Evolutionary conservation across 2,113 vertebrate species (phyloP).

Genomic region (Salvator merianae): DNA sequence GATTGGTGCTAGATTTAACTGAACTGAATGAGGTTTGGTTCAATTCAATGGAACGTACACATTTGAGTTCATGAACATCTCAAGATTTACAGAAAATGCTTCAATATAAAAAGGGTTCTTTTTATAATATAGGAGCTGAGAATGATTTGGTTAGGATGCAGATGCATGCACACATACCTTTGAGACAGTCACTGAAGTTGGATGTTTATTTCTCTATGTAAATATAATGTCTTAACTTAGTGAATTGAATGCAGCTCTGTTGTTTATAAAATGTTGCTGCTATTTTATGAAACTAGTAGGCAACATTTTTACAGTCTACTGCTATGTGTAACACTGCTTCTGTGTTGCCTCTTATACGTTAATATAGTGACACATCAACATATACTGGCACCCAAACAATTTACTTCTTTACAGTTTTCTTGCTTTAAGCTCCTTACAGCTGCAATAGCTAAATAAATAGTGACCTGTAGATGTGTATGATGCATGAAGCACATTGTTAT

Average conservation of each 20-base stretch:
- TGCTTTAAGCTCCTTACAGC: conserved; percentile 22
- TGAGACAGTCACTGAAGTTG: background rate
- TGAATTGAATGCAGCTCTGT: background rate
- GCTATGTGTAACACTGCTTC: conserved; percentile 3
- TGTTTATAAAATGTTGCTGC: conserved; percentile 40
- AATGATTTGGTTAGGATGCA: background rate
- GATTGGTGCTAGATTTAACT: no score
- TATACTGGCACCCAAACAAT: conserved; percentile 26
- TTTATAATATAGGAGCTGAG: no score
- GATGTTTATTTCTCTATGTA: background rate
- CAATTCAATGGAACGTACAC: no score
- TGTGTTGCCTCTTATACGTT: conserved; percentile 28
- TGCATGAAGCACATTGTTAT: conserved; percentile 46
- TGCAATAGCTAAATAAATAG: conserved; percentile 33
- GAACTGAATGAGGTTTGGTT: no score
- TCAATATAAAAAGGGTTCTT: no score
- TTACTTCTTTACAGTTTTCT: conserved; percentile 31
- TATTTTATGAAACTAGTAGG: background rate
- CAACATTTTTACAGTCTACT: conserved; percentile 1
- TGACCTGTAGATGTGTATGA: conserved; percentile 30
- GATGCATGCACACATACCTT: background rate
- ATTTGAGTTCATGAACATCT: no score
- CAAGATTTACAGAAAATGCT: no score
- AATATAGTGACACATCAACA: conserved; percentile 17
- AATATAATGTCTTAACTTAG: background rate